A percentile compares a stretch with the other conserved stretches of the same genome.
These are phyloP conservation scores for Brachyrhaphis roseni DNA, from an alignment of 2,797 vertebrate species.

Conservation along the genomic window DNA sequence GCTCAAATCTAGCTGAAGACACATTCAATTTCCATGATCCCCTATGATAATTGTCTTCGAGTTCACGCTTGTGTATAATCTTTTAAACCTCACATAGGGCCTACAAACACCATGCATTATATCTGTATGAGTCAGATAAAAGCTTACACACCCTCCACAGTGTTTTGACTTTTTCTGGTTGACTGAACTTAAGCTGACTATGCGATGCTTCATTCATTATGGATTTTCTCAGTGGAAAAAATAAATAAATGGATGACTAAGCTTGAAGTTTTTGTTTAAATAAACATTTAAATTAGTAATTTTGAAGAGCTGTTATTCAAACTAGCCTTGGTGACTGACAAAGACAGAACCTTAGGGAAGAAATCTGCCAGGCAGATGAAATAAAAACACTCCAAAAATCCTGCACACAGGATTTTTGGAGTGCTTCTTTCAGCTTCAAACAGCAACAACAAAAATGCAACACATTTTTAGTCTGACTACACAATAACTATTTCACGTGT, in stretches of 20 bases:
- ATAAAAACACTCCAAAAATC: neutral
- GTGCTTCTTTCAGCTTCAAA: neutral
- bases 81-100: neutral
- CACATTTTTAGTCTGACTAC: neutral
- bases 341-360: neutral
- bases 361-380: neutral
- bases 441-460: neutral
- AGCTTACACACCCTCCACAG: neutral
- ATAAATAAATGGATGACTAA: neutral
- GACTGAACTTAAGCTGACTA: neutral
- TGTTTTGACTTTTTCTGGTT: conserved; percentile 12
- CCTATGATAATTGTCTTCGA: no score
- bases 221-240: neutral
- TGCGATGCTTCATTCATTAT: neutral
- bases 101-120: neutral
- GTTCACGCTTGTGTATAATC: neutral
- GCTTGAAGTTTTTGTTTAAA: neutral
- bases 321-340: neutral
- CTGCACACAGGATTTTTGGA: neutral
- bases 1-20: neutral
- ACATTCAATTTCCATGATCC: neutral
- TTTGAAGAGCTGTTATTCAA: neutral
- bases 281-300: neutral
- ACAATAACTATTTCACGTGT: neutral
- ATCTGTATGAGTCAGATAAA: neutral